These are phyloP conservation scores for Saccostrea glomerata DNA, from an alignment of 1,140 invertebrate species.

Conservation along the genomic window DNA sequence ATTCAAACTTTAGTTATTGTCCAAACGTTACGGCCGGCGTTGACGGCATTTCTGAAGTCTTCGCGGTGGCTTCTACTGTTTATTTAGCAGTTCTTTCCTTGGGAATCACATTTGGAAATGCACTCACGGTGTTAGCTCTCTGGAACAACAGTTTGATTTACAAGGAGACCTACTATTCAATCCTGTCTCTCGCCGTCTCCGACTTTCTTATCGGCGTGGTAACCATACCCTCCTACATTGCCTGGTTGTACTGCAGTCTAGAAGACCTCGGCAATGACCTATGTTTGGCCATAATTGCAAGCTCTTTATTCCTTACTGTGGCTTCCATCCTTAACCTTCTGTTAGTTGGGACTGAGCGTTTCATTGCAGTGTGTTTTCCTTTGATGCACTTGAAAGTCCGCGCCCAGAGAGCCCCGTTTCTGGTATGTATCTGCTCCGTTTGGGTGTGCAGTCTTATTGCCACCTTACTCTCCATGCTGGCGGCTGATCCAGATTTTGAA, in stretches of 20 bases:
- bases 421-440: neutral
- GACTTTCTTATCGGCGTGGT: conserved; percentile 35
- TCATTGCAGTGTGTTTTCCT: conserved; percentile 36
- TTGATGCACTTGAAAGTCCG: conserved; percentile 28
- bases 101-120: conserved; percentile 4
- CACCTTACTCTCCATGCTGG: neutral
- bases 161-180: conserved; percentile 16
- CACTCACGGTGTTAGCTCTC: neutral
- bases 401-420: neutral
- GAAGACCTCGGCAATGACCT: neutral
- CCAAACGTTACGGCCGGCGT: neutral
- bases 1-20: neutral
- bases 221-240: conserved; percentile 35
- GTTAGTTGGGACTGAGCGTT: conserved; percentile 30
- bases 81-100: neutral
- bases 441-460: conserved; percentile 30
- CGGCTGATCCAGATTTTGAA: neutral
- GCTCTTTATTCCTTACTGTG: neutral
- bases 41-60: neutral
- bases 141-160: neutral
- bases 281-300: neutral
- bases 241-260: conserved; percentile 15
- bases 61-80: neutral
- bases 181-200: conserved; percentile 29
- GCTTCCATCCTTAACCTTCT: conserved; percentile 43